A percentile compares a stretch with the other conserved stretches of the same genome.
Evolutionary conservation across 2,797 vertebrate genomes (phyloP).

Genomic region (Spinibarbus caldwelli): DNA sequence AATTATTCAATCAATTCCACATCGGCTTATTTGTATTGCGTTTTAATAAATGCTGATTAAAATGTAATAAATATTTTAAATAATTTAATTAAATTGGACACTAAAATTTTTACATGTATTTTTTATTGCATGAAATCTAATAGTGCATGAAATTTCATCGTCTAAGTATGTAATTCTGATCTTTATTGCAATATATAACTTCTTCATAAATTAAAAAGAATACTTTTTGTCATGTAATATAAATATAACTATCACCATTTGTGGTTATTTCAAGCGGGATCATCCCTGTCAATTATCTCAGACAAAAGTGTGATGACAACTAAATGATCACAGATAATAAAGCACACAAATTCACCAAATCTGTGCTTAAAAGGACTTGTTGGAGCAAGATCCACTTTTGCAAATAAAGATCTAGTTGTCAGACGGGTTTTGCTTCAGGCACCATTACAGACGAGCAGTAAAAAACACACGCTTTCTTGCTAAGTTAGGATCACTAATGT

Average conservation of each 20-base stretch:
- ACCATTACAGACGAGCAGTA: neutral
- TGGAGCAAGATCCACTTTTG: conserved; percentile 40
- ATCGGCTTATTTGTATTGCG: neutral
- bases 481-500: conserved; percentile 31
- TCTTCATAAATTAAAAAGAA: neutral
- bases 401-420: conserved; percentile 43
- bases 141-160: neutral
- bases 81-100: neutral
- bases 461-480: conserved; percentile 6
- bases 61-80: neutral
- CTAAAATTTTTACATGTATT: neutral
- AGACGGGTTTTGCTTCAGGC: conserved; percentile 55
- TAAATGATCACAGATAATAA: neutral
- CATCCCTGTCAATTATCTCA: neutral
- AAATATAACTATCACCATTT: neutral
- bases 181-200: neutral
- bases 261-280: neutral
- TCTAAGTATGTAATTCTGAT: neutral
- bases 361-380: conserved; percentile 35
- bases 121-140: neutral
- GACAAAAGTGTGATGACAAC: neutral
- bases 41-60: neutral
- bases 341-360: neutral
- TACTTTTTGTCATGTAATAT: neutral
- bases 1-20: neutral